Base-by-base conservation (phyloP, 2,113 vertebrate genomes). In the Naja naja region DNA sequence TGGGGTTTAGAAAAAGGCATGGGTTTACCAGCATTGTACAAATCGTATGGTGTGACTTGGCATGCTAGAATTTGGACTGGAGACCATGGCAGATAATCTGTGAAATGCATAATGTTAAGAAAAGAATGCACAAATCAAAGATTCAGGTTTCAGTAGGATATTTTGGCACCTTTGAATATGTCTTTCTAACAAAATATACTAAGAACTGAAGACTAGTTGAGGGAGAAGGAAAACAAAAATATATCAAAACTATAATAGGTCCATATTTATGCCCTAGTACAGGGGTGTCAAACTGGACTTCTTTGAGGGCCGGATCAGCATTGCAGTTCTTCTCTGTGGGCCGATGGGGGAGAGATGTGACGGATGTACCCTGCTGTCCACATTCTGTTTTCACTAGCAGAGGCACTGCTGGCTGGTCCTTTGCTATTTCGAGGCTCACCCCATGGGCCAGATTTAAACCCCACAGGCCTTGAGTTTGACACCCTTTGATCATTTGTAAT, bases 401-500 rank as follows among this genome's bases (percentile, higher is more conserved):
- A 52, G 49, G 49, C 11, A 52, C 11, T 52, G 49, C 49, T 12
- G 11, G 10, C 49, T 12, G 11, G 49, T 12, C 49, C 11, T 52
- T 52, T 52, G 49, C 49, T 11, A 52, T 52, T 52, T 52, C 49
- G 10, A 52, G 2, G 11, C 49, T 11, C 1, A 12, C 49, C 49
- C 49, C 11, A 12, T 52, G 49, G 49, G 49, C 49, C 49, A 52
- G 49, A 52, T 52, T 52, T 52, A 52, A 52, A 12, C 49, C 49
- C 49, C 49, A 12, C 1, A 10, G 49, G 49, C 49, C 49, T 52
- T 52, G 49, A 52, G 49, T 52, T 52, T 52, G 10, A 52, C 49
- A 52, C 49, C 11, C 11, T 27, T 93, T 43, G 30, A 25, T 85
- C 53, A 85, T 93, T 93, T 91, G 96, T 95, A 94, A 3, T 96